Evolutionary conservation across 2,888 invertebrate species (phyloP).

Genomic region (Stenodema calcarata): DNA sequence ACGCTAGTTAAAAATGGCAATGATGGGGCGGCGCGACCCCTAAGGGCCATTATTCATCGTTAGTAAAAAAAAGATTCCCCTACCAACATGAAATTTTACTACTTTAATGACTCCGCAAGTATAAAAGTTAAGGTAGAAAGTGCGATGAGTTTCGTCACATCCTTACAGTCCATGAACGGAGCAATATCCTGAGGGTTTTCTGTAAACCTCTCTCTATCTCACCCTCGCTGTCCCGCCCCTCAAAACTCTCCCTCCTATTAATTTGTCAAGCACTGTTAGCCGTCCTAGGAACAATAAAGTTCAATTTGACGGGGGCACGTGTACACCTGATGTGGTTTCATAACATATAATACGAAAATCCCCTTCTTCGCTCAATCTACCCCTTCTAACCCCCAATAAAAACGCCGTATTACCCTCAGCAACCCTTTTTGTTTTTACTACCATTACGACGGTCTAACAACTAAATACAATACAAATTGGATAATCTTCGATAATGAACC

Average conservation of each 20-base stretch:
- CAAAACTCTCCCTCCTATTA: neutral
- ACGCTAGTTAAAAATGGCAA: neutral
- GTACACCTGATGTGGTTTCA: constrained; percentile 14
- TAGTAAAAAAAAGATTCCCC: neutral
- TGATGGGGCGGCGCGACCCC: neutral
- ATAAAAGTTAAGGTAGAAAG: constrained; percentile 21
- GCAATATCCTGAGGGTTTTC: constrained; percentile 28
- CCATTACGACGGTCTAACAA: neutral
- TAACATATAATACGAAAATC: neutral
- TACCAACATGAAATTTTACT: neutral
- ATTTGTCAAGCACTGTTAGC: constrained; percentile 10
- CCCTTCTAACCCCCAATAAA: neutral
- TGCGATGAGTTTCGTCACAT: neutral
- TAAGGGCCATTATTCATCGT: neutral
- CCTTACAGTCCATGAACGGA: neutral
- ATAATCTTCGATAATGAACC: too few relatives aligned
- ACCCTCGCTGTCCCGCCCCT: neutral
- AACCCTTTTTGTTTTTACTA: neutral
- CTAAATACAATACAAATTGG: too few relatives aligned
- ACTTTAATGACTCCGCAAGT: constrained; percentile 22
- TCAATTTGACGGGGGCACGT: constrained; percentile 4
- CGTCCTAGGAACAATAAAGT: constrained; percentile 14
- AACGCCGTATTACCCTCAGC: neutral
- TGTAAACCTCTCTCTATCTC: neutral
- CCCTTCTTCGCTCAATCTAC: neutral